These are phyloP conservation scores for Eueides isabella DNA, from an alignment of 1,140 invertebrate species.

Conservation along the genomic window DNA sequence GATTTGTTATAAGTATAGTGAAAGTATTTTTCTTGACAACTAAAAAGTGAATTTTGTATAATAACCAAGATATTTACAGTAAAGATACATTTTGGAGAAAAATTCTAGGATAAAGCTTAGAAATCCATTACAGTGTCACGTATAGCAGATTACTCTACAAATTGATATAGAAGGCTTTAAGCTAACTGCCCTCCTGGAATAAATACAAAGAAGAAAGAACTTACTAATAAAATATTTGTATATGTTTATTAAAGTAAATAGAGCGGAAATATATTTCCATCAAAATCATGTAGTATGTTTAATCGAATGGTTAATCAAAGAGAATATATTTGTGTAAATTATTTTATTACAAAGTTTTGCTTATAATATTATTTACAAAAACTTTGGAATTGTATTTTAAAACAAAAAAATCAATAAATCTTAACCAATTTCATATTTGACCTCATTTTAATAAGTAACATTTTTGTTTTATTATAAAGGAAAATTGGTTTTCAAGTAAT, in stretches of 20 bases:
- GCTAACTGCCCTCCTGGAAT: neutral
- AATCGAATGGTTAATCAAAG: no score
- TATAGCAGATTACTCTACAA: neutral
- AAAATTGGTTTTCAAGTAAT: neutral
- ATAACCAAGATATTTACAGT: no score
- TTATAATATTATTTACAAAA: neutral
- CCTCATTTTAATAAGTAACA: neutral
- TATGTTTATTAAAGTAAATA: no score
- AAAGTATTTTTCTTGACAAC: no score
- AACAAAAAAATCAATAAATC: neutral
- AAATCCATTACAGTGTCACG: neutral
- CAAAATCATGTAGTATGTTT: no score
- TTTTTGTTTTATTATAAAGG: neutral
- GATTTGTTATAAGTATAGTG: no score
- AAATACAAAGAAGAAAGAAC: neutral
- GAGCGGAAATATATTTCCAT: no score
- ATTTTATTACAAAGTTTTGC: neutral
- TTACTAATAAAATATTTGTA: neutral
- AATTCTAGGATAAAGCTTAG: neutral
- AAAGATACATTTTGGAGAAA: neutral
- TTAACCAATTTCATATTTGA: no score
- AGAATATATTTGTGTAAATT: neutral
- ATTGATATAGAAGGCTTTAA: constrained; percentile 3
- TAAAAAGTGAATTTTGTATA: no score
- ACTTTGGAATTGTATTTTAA: neutral